Evolutionary conservation across 2,888 invertebrate species (phyloP).

Genomic region (Peribatodes rhomboidaria): DNA sequence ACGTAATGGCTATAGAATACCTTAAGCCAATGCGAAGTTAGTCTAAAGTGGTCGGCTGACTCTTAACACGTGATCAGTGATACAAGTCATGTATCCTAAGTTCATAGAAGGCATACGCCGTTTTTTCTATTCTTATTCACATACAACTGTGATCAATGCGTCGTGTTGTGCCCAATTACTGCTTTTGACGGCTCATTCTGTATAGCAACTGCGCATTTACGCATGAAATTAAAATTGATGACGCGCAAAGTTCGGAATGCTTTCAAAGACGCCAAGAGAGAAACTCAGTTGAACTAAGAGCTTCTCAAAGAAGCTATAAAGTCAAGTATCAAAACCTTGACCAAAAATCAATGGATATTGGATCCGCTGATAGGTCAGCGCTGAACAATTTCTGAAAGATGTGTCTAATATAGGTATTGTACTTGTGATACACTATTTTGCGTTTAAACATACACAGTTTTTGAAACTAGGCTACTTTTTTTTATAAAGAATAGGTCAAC

Average conservation of each 20-base stretch:
- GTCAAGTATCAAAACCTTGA: no score
- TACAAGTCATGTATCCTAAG: slow-evolving; percentile 70
- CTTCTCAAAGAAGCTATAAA: slow-evolving; percentile 61
- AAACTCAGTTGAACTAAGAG: slow-evolving; percentile 53
- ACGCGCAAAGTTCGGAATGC: slow-evolving; percentile 59
- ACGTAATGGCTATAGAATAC: no score
- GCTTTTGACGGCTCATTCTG: slow-evolving; percentile 74
- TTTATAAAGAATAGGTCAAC: no score
- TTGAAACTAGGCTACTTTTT: no score
- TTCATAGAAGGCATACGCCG: slow-evolving; percentile 66
- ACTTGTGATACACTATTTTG: no score
- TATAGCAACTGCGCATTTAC: slow-evolving; percentile 68
- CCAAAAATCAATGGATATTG: no score
- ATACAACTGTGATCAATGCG: slow-evolving; percentile 62
- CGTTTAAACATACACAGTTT: no score
- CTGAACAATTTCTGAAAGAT: no score
- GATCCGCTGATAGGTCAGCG: no score
- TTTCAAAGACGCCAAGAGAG: slow-evolving; percentile 54
- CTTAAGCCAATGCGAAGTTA: no score
- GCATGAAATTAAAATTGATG: slow-evolving; percentile 69
- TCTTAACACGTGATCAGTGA: slow-evolving; percentile 63
- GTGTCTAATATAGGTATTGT: no score
- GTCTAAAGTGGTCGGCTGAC: no score
- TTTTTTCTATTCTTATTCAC: slow-evolving; percentile 61
- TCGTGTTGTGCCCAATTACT: slow-evolving; percentile 61